Percentiles rank a stretch among this genome's conserved stretches.
phyloP scores from a whole-genome alignment of 2,888 invertebrate genomes.

The Tridacna gigas region DNA sequence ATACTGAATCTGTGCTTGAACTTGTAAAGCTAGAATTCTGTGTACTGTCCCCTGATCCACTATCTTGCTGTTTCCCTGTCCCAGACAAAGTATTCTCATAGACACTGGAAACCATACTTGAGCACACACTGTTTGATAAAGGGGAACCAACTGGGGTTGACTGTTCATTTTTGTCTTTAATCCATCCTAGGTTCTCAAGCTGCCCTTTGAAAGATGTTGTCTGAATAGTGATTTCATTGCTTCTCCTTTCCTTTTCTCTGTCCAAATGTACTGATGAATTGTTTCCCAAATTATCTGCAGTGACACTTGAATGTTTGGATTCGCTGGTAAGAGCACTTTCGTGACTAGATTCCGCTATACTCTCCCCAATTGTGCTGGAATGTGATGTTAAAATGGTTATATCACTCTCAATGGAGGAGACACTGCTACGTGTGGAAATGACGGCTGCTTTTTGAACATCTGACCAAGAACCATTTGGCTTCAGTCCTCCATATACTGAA shows the following conservation, averaged over 20 bases:
- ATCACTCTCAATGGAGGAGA: slow-evolving; percentile 86
- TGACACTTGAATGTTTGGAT: neutral
- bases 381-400: slow-evolving; percentile 89
- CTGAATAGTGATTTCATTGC: neutral
- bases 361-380: slow-evolving; percentile 89
- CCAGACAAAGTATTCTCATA: slow-evolving; percentile 75
- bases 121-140: slow-evolving; percentile 77
- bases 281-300: neutral
- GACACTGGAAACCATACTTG: slow-evolving; percentile 81
- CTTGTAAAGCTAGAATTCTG: slow-evolving; percentile 16
- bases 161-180: slow-evolving; percentile 44
- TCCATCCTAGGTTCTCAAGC: slow-evolving; percentile 12
- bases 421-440: slow-evolving; percentile 29
- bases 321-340: slow-evolving; percentile 23
- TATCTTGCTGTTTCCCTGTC: slow-evolving; percentile 42
- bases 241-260: neutral
- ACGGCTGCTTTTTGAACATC: slow-evolving; percentile 32
- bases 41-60: slow-evolving; percentile 31
- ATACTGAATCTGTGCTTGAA: slow-evolving; percentile 39
- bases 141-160: slow-evolving; percentile 75
- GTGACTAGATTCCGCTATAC: slow-evolving; percentile 62
- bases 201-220: neutral
- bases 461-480: slow-evolving; percentile 51
- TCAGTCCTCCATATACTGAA: neutral
- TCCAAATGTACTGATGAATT: neutral